These are phyloP conservation scores for Parascotia fuliginaria DNA, from an alignment of 2,888 invertebrate species.

Conservation along the genomic window DNA sequence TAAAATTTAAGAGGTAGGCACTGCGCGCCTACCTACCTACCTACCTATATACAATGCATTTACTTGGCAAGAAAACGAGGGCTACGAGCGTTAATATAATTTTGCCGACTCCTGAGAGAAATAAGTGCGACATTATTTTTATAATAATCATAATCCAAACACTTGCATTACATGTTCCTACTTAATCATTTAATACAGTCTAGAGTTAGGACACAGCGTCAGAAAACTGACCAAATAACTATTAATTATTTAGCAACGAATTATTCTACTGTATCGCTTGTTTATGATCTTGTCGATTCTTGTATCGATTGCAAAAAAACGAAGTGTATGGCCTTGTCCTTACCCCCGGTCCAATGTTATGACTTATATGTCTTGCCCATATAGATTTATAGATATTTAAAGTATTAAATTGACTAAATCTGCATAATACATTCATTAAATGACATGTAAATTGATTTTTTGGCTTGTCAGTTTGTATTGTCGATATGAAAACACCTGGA, in stretches of 20 bases:
- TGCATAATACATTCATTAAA: conserved; percentile 77
- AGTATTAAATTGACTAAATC: conserved; percentile 71
- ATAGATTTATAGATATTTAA: conserved; percentile 75
- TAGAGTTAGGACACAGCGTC: not conserved
- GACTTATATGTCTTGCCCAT: conserved; percentile 80
- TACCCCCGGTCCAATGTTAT: conserved; percentile 77
- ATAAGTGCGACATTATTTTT: too few relatives aligned
- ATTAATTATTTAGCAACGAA: conserved; percentile 29
- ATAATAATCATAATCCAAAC: too few relatives aligned
- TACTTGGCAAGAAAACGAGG: too few relatives aligned
- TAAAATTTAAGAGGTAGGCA: too few relatives aligned
- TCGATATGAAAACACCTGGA: conserved; percentile 63
- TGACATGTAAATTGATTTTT: conserved; percentile 76
- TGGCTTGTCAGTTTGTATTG: conserved; percentile 48
- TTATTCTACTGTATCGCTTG: conserved; percentile 45
- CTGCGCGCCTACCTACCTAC: too few relatives aligned
- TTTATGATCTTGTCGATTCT: conserved; percentile 56
- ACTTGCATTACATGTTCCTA: too few relatives aligned
- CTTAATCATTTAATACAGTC: too few relatives aligned
- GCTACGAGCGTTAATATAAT: too few relatives aligned
- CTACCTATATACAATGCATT: too few relatives aligned
- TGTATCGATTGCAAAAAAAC: conserved; percentile 61
- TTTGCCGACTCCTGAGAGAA: too few relatives aligned
- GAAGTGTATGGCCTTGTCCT: conserved; percentile 64
- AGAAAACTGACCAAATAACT: not conserved